These are phyloP conservation scores for Pomphorhynchus laevis DNA, from an alignment of 1,140 invertebrate genomes.

Conservation along the genomic window DNA sequence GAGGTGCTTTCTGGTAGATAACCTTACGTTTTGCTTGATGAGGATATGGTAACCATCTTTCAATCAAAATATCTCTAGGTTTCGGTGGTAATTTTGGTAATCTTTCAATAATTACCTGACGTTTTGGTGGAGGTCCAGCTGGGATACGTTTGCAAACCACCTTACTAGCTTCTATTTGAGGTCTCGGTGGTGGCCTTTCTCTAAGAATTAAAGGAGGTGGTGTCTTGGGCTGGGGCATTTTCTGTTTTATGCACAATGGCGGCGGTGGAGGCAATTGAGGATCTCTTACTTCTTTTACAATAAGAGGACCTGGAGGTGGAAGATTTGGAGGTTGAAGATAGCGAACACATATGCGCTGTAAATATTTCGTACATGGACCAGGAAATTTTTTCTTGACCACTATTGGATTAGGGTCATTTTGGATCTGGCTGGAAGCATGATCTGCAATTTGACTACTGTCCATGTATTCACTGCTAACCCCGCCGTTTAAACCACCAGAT, in stretches of 20 bases:
- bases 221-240: neutral
- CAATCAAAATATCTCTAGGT: constrained; percentile 5
- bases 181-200: constrained; percentile 6
- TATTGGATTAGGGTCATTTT: constrained; percentile 9
- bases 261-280: constrained; percentile 4
- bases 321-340: constrained; percentile 6
- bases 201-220: constrained; percentile 7
- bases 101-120: constrained; percentile 8
- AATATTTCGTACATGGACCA: constrained; percentile 3
- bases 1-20: constrained; percentile 1
- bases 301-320: constrained; percentile 2
- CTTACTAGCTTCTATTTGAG: neutral
- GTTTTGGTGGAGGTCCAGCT: neutral
- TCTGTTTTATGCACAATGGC: constrained; percentile 6
- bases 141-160: neutral
- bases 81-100: constrained; percentile 6
- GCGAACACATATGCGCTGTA: constrained; percentile 2
- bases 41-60: constrained; percentile 9
- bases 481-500: too few relatives aligned
- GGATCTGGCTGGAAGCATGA: too few relatives aligned
- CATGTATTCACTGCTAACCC: too few relatives aligned
- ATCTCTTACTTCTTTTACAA: neutral
- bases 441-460: too few relatives aligned
- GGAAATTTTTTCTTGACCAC: constrained; percentile 4
- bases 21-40: constrained; percentile 1